phyloP scores from a whole-genome alignment of 2,888 invertebrate species.

The Acanthosepion lycidas region DNA sequence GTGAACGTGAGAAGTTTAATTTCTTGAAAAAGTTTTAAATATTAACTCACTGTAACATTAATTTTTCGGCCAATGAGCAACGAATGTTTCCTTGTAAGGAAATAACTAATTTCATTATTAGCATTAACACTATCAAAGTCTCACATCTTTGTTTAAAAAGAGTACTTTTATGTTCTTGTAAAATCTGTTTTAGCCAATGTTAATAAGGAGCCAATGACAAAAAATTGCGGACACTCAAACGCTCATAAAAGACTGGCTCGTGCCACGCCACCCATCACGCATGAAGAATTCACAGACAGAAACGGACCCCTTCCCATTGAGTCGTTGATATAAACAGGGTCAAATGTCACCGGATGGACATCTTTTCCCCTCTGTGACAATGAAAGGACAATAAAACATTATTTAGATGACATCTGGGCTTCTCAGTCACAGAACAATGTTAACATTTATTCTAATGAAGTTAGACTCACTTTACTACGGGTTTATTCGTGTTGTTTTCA shows the following conservation, averaged over 20 bases:
- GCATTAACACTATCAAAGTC: no score
- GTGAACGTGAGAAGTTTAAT: no score
- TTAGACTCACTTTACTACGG: not conserved
- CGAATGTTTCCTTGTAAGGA: no score
- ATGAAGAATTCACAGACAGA: not conserved
- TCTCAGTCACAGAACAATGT: not conserved
- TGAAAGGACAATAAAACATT: constrained; percentile 33
- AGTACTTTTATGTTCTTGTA: not conserved
- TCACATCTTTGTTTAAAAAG: no score
- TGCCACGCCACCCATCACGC: not conserved
- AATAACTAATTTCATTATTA: no score
- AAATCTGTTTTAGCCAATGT: not conserved
- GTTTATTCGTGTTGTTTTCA: not conserved
- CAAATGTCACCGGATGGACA: constrained; percentile 22
- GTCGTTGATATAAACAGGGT: not conserved
- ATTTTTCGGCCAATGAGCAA: no score
- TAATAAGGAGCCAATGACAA: not conserved
- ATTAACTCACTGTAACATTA: no score
- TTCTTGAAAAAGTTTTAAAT: no score
- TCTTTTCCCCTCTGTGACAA: constrained; percentile 20
- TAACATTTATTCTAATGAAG: constrained; percentile 21
- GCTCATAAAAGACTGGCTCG: not conserved
- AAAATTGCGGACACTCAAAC: not conserved
- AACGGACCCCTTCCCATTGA: not conserved
- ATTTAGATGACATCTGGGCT: constrained; percentile 33